These are phyloP conservation scores for Heterodera schachtii DNA, from an alignment of 1,140 invertebrate species.

Conservation along the genomic window DNA sequence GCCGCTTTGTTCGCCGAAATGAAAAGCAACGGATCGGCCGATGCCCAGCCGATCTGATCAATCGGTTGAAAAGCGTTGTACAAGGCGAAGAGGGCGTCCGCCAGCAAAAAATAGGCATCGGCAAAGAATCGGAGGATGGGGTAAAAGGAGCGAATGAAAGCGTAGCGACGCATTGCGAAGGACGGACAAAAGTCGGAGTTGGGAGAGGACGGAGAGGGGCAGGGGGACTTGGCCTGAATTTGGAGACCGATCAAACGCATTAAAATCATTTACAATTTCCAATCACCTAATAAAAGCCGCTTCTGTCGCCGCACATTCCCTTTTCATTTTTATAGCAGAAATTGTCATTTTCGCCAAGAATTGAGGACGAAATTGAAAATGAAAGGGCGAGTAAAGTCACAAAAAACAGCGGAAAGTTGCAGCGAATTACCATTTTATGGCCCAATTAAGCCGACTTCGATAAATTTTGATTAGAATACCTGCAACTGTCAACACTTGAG, in stretches of 20 bases:
- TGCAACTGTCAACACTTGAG: too few species aligned
- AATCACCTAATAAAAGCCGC: not conserved
- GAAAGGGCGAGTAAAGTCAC: too few species aligned
- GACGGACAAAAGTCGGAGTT: not conserved
- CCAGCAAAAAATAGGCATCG: conserved; percentile 35
- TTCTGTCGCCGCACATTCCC: not conserved
- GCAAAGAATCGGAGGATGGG: conserved; percentile 29
- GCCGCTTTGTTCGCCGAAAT: conserved; percentile 54
- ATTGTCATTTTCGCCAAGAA: not conserved
- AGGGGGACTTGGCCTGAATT: not conserved
- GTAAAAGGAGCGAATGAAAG: conserved; percentile 24
- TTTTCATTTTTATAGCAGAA: not conserved
- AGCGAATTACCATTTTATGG: too few species aligned
- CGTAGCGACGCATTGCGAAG: conserved; percentile 14
- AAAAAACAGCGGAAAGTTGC: too few species aligned
- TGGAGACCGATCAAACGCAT: not conserved
- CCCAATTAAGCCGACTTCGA: too few species aligned
- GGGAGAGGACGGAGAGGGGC: not conserved
- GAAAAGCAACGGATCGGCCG: conserved; percentile 40
- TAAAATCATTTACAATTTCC: too few species aligned
- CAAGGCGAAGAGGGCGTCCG: conserved; percentile 18
- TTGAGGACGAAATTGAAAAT: too few species aligned
- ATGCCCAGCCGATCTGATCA: conserved; percentile 11
- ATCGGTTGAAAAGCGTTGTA: conserved; percentile 20
- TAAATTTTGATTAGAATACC: too few species aligned